These are phyloP conservation scores for Porphyrio hochstetteri DNA, from an alignment of 2,113 vertebrate genomes.

Conservation along the genomic window DNA sequence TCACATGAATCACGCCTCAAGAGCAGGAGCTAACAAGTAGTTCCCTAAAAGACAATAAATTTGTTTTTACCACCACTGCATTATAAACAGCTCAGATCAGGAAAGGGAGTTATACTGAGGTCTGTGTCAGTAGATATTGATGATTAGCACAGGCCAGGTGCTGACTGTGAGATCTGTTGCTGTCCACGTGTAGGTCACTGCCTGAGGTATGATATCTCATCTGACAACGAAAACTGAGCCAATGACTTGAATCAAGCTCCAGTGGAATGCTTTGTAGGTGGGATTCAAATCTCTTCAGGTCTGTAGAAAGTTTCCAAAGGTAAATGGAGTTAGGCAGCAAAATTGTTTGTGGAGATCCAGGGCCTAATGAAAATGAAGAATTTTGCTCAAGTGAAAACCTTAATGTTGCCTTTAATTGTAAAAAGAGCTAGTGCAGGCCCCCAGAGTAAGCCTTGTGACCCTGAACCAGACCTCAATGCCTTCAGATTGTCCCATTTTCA, in stretches of 20 bases:
- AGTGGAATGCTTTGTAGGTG: neutral
- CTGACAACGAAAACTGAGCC: slow-evolving; percentile 8
- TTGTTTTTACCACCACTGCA: neutral
- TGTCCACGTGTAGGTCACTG: neutral
- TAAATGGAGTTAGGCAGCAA: neutral
- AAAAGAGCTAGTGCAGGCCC: neutral
- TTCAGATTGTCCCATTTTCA: neutral
- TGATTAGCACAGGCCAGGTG: neutral
- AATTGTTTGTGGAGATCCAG: neutral
- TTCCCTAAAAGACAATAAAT: neutral
- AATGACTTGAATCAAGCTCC: neutral
- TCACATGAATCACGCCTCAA: neutral
- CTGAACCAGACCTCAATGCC: neutral
- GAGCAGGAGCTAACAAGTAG: neutral
- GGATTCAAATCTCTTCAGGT: neutral
- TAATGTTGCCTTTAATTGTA: neutral
- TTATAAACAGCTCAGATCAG: neutral
- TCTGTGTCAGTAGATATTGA: neutral
- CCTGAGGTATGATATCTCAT: neutral
- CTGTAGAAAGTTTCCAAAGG: neutral
- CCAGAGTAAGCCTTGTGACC: neutral
- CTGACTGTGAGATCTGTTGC: neutral
- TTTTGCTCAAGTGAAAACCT: neutral
- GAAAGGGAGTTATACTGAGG: neutral
- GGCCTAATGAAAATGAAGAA: neutral